Conservation (phyloP, 2,113 vertebrate species). For the Solea solea region DNA sequence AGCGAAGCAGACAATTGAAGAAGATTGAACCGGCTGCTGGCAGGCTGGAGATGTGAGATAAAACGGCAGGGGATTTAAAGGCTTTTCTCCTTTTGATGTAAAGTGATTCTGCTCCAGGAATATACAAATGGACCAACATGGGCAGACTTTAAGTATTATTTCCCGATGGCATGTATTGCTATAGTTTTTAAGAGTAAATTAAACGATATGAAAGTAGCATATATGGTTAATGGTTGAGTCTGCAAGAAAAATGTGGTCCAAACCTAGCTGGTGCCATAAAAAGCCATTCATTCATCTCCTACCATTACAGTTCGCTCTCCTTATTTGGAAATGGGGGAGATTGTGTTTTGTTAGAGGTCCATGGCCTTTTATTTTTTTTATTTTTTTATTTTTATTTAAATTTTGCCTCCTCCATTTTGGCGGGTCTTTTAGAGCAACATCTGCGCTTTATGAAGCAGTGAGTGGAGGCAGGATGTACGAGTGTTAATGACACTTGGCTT, state of each 20-base stretch:
- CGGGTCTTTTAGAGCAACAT: conserved; percentile 79
- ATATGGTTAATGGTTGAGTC: conserved; percentile 60
- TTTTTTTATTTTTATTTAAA: conserved; percentile 58
- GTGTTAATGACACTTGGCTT: conserved; percentile 77
- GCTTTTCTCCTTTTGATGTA: conserved; percentile 50
- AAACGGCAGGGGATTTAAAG: conserved; percentile 40
- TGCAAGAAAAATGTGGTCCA: conserved; percentile 63
- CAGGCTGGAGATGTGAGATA: conserved; percentile 44
- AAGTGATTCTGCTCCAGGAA: conserved; percentile 59
- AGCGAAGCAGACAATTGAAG: conserved; percentile 25
- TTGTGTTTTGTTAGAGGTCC: conserved; percentile 69
- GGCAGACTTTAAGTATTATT: background rate
- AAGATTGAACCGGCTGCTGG: conserved; percentile 42
- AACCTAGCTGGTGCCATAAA: conserved; percentile 39
- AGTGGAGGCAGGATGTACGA: conserved; percentile 75
- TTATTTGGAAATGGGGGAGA: conserved; percentile 60
- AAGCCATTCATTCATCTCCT: conserved; percentile 68
- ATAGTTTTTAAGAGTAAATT: conserved; percentile 55
- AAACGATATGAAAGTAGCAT: background rate
- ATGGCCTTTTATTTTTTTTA: conserved; percentile 58
- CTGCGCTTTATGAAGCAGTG: conserved; percentile 79
- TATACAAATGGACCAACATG: conserved; percentile 51
- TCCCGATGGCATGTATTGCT: too few species aligned
- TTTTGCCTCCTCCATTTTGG: conserved; percentile 63
- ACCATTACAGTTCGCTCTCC: conserved; percentile 51